Conservation (phyloP, 2,113 vertebrate genomes). For the Suncus etruscus region DNA sequence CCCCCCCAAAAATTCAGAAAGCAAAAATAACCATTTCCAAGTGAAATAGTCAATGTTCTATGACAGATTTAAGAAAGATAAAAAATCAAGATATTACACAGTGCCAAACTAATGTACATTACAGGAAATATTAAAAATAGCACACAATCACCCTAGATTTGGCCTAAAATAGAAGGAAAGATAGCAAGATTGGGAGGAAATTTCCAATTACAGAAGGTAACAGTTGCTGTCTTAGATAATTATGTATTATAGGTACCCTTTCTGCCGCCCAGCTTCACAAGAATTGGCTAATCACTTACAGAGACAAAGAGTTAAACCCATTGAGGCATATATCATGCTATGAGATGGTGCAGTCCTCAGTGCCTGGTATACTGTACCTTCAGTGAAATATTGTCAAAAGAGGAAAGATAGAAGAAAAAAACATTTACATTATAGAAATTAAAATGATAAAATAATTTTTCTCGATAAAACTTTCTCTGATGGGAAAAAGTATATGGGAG, state of each 20-base stretch:
- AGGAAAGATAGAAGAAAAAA: background rate
- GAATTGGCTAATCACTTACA: background rate
- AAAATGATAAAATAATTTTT: background rate
- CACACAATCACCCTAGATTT: background rate
- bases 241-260: background rate
- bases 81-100: constrained; percentile 13
- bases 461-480: constrained; percentile 17
- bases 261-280: background rate
- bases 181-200: background rate
- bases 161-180: background rate
- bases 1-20: background rate
- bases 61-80: background rate
- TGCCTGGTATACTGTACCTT: background rate
- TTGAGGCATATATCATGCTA: background rate
- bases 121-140: background rate
- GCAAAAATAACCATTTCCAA: background rate
- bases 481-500: constrained; percentile 7
- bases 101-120: background rate
- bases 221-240: constrained; percentile 14
- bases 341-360: background rate
- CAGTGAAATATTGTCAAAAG: background rate
- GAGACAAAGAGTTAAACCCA: background rate
- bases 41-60: constrained; percentile 22
- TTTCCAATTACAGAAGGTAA: background rate
- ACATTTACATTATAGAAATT: background rate